Percentiles rank a stretch among this genome's conserved stretches.
Conservation (phyloP, 2,797 vertebrate species). For the Naso thynnoides region DNA sequence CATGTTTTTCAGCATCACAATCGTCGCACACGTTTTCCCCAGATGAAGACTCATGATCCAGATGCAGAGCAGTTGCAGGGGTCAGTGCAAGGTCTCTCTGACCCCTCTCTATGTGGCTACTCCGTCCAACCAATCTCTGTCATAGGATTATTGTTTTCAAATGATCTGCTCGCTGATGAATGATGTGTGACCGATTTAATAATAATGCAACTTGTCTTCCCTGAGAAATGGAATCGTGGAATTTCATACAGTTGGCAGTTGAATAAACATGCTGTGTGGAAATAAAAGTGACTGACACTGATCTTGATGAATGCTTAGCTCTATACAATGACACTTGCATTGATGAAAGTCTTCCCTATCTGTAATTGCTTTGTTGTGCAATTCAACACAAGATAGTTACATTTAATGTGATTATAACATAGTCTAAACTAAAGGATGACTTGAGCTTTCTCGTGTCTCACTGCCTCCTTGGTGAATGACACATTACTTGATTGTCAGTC, state of each 20-base stretch:
- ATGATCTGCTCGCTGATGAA: conserved; percentile 75
- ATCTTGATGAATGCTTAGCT: conserved; percentile 21
- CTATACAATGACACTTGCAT: not conserved
- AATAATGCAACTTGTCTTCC: conserved; percentile 66
- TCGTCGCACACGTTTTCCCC: conserved; percentile 48
- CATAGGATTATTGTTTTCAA: conserved; percentile 73
- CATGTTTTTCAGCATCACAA: conserved; percentile 52
- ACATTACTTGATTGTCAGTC: not conserved
- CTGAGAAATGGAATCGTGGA: conserved; percentile 44
- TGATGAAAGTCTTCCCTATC: not conserved
- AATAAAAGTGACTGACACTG: conserved; percentile 28
- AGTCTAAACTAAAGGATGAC: not conserved
- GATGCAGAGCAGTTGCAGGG: conserved; percentile 54
- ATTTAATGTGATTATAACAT: not conserved
- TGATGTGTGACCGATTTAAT: conserved; percentile 72
- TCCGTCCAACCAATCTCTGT: conserved; percentile 63
- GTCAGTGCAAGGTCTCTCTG: conserved; percentile 65
- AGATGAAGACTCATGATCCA: conserved; percentile 50
- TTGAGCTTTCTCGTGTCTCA: not conserved
- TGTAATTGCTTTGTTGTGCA: not conserved
- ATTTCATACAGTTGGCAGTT: conserved; percentile 51
- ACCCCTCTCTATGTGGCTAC: conserved; percentile 37
- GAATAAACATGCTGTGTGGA: conserved; percentile 33
- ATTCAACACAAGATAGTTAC: not conserved
- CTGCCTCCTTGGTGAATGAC: not conserved